Conservation (phyloP, 2,888 invertebrate genomes). For the Bugulina stolonifera region DNA sequence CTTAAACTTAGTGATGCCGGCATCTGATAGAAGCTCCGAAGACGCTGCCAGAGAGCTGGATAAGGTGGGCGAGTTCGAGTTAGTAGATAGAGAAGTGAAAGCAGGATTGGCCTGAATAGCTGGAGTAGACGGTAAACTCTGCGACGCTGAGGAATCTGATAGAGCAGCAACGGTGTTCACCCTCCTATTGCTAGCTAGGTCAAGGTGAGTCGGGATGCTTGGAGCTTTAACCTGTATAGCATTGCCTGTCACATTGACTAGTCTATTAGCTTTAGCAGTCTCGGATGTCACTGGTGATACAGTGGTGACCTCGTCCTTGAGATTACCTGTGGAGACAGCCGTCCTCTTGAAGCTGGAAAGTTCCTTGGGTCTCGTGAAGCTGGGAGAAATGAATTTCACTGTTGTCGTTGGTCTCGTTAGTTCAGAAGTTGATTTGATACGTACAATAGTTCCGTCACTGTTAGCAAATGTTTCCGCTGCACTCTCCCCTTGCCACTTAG, state of each 20-base stretch:
- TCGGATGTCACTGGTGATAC: not conserved
- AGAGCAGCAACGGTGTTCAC: not conserved
- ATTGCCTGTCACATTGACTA: constrained; percentile 5
- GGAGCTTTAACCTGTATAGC: constrained; percentile 14
- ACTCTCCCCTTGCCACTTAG: constrained; percentile 45
- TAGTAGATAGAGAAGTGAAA: not conserved
- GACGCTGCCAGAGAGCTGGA: not conserved
- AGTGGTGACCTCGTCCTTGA: not conserved
- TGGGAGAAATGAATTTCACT: constrained; percentile 6
- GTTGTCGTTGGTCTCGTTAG: not conserved
- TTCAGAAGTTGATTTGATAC: constrained; percentile 12
- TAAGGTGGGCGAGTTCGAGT: not conserved
- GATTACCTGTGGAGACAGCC: not conserved
- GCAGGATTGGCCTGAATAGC: not conserved
- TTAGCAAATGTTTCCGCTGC: constrained; percentile 73
- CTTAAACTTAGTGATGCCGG: constrained; percentile 1
- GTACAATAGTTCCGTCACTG: constrained; percentile 13
- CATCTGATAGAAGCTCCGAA: not conserved
- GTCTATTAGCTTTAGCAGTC: too few relatives aligned
- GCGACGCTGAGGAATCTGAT: not conserved
- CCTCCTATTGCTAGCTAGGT: not conserved
- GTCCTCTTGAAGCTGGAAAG: constrained; percentile 15
- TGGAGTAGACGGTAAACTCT: not conserved
- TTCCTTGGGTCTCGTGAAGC: constrained; percentile 8
- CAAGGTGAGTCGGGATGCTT: constrained; percentile 3